These are phyloP conservation scores for Heliconius charithonia DNA, from an alignment of 2,888 invertebrate species.

Conservation along the genomic window DNA sequence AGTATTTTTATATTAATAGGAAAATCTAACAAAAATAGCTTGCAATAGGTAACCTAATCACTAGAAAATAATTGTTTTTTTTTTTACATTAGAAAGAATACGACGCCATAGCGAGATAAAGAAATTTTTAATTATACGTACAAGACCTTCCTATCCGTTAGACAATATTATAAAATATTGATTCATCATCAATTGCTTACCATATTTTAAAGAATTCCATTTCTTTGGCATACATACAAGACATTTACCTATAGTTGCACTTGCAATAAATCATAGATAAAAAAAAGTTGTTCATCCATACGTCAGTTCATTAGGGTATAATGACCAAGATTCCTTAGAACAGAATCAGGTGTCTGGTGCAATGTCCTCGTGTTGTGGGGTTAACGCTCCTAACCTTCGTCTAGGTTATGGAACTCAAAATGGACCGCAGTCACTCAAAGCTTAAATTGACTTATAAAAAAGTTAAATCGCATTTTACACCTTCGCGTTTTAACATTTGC, in stretches of 20 bases:
- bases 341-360: conserved; percentile 63
- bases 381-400: conserved; percentile 59
- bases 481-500: conserved; percentile 2
- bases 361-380: conserved; percentile 60
- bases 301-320: conserved; percentile 22
- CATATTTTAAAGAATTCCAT: neutral
- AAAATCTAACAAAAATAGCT: too few species aligned
- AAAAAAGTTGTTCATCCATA: conserved; percentile 10
- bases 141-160: too few species aligned
- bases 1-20: too few species aligned
- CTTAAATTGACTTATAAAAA: conserved; percentile 17
- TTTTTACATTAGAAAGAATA: too few species aligned
- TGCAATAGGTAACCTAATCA: too few species aligned
- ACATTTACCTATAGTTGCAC: neutral
- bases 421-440: conserved; percentile 12
- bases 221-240: neutral
- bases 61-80: too few species aligned
- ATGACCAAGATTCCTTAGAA: conserved; percentile 42
- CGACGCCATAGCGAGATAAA: too few species aligned
- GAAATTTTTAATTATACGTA: too few species aligned
- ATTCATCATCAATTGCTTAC: neutral
- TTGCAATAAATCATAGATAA: conserved; percentile 18
- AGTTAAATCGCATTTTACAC: conserved; percentile 1
- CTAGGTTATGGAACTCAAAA: conserved; percentile 40
- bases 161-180: neutral